phyloP scores from a whole-genome alignment of 2,113 vertebrate species.

The Lycocorax pyrrhopterus region DNA sequence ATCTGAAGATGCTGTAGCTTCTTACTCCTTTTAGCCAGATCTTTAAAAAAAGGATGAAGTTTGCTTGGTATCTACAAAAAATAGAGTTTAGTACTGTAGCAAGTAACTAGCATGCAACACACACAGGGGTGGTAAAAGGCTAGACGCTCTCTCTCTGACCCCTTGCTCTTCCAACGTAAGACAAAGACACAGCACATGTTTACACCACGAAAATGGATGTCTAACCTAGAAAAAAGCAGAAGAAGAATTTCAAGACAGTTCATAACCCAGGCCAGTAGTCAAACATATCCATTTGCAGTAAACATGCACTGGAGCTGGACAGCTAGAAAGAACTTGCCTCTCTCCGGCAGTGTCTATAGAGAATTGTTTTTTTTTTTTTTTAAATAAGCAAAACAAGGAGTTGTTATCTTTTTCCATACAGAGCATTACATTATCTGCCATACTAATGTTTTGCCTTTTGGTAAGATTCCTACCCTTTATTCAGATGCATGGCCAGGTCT shows the following conservation, averaged over 20 bases:
- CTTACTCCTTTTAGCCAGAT: not conserved
- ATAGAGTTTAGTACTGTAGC: not conserved
- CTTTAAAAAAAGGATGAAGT: not conserved
- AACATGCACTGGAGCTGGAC: not conserved
- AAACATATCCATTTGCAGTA: not conserved
- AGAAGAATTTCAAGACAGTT: not conserved
- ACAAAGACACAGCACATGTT: not conserved
- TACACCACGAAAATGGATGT: not conserved
- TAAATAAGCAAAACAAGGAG: not conserved
- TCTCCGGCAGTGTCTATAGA: not conserved
- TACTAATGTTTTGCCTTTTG: not conserved
- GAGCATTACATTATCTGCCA: not conserved
- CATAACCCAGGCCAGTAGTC: not conserved
- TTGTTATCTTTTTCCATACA: not conserved
- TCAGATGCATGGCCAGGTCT: not conserved
- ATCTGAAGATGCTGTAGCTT: not conserved
- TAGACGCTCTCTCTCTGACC: not conserved
- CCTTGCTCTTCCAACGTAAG: not conserved
- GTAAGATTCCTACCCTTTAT: not conserved
- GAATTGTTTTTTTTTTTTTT: not conserved
- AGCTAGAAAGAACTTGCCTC: not conserved
- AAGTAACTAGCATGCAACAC: not conserved
- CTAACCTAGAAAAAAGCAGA: not conserved
- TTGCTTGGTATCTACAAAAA: not conserved
- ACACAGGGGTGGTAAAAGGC: not conserved